These are phyloP conservation scores for Phalacrocorax carbo DNA, from an alignment of 2,113 vertebrate genomes.

Conservation along the genomic window DNA sequence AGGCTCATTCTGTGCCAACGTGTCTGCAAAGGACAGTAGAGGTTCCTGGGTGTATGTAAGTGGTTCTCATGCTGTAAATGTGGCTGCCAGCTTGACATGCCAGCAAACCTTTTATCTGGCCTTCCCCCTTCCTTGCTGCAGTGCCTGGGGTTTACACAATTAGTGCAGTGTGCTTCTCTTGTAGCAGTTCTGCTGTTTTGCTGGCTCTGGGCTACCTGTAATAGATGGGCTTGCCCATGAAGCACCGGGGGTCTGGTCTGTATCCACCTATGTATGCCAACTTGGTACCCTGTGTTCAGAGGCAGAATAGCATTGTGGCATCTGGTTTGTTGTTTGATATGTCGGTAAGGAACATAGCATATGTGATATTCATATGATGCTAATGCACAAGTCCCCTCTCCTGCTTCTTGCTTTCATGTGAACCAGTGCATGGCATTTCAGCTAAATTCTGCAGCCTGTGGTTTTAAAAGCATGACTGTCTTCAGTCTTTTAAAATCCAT, in stretches of 20 bases:
- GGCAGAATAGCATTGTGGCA: neutral
- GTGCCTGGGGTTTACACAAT: accelerated
- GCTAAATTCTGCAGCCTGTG: neutral
- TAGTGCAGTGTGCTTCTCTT: neutral
- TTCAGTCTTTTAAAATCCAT: neutral
- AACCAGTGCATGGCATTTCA: neutral
- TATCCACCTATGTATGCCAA: accelerated
- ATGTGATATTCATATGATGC: accelerated
- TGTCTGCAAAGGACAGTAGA: neutral
- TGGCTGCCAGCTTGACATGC: neutral
- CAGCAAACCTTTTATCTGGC: neutral
- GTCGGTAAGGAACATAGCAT: neutral
- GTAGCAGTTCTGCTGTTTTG: neutral
- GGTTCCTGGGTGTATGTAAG: neutral
- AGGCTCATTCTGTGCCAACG: neutral
- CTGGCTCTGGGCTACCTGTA: neutral
- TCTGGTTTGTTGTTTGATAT: neutral
- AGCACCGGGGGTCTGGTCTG: neutral
- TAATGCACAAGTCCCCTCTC: neutral
- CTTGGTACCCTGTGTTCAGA: neutral
- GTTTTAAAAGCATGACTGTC: neutral
- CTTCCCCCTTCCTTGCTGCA: neutral
- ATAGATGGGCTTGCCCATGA: neutral
- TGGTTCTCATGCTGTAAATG: neutral
- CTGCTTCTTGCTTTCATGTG: neutral